Conservation (phyloP, 2,797 vertebrate species). For the Neomorphus geoffroyi region DNA sequence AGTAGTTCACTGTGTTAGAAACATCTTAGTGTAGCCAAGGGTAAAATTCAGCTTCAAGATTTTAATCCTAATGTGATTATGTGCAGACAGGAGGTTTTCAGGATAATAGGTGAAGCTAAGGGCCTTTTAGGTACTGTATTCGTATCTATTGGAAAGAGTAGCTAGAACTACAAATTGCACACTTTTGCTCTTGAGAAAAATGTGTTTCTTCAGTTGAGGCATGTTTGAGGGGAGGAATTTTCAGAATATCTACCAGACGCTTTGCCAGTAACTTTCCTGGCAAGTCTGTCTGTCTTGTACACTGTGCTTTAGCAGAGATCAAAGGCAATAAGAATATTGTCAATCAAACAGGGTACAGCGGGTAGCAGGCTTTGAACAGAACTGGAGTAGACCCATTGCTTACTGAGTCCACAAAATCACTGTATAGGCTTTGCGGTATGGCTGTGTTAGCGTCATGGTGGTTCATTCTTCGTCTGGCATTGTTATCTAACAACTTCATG, state of each 20-base stretch:
- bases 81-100: constrained; percentile 3
- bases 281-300: not conserved
- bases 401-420: not conserved
- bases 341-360: not conserved
- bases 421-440: not conserved
- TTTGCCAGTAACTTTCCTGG: constrained; percentile 25
- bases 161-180: not conserved
- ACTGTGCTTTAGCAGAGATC: not conserved
- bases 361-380: not conserved
- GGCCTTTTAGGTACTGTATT: not conserved
- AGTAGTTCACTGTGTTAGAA: constrained; percentile 8
- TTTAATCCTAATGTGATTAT: constrained; percentile 7
- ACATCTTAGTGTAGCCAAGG: constrained; percentile 6
- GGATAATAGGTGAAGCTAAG: not conserved
- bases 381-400: not conserved
- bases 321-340: not conserved
- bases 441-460: not conserved
- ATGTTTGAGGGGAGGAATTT: not conserved
- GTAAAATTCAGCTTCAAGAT: not conserved
- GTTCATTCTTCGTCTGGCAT: not conserved
- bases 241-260: not conserved
- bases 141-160: not conserved
- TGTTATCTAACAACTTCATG: not conserved
- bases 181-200: not conserved
- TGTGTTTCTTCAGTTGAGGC: not conserved